phyloP scores from a whole-genome alignment of 2,113 vertebrate genomes.

The Pyrgilauda ruficollis region DNA sequence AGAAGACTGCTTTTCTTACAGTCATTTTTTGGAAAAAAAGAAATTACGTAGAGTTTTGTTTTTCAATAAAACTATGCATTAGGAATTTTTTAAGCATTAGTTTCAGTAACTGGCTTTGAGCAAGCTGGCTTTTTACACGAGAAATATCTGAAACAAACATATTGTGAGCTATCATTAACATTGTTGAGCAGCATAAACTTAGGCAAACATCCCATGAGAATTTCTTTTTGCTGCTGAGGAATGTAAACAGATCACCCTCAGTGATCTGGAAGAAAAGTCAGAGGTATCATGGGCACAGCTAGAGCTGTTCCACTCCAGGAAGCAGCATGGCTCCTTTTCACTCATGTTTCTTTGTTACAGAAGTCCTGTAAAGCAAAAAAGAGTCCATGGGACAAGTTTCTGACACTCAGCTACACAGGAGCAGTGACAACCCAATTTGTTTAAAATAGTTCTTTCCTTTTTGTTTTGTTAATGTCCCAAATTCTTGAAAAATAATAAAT shows the following conservation, averaged over 20 bases:
- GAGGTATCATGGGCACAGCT: not conserved
- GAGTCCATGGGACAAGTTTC: not conserved
- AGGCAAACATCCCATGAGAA: not conserved
- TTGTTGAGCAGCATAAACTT: not conserved
- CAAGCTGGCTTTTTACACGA: not conserved
- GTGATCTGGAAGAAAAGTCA: not conserved
- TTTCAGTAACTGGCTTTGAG: not conserved
- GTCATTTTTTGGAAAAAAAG: not conserved
- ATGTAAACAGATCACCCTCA: not conserved
- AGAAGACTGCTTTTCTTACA: not conserved
- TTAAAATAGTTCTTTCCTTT: not conserved
- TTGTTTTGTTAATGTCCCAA: not conserved
- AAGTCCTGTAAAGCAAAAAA: not conserved
- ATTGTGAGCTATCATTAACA: not conserved
- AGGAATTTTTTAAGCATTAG: not conserved
- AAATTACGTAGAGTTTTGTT: fast-evolving
- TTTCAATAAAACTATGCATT: not conserved
- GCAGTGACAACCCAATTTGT: not conserved
- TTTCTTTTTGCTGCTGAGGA: not conserved
- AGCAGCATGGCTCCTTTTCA: not conserved
- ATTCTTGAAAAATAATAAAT: not conserved
- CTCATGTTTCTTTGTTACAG: not conserved
- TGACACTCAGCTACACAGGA: not conserved
- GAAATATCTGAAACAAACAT: not conserved
- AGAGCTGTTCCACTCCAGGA: not conserved